These are phyloP conservation scores for Miniopterus natalensis DNA, from an alignment of 2,113 vertebrate genomes.

Conservation along the genomic window DNA sequence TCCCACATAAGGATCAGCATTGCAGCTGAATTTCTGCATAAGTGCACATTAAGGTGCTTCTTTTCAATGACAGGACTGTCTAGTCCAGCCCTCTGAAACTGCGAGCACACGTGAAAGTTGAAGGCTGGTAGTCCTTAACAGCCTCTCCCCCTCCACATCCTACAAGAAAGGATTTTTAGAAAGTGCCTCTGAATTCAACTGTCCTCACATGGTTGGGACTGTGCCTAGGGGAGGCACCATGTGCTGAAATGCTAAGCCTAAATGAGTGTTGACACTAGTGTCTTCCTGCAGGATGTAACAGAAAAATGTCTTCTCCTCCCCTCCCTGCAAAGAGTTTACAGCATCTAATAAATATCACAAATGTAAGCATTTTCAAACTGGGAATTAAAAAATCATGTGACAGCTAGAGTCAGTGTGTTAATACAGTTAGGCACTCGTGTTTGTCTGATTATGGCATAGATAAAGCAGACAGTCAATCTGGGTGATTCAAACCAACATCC, in stretches of 20 bases:
- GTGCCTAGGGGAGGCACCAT: neutral
- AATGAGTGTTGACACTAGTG: neutral
- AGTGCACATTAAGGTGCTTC: constrained; percentile 6
- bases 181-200: constrained; percentile 9
- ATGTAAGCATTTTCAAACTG: constrained; percentile 48
- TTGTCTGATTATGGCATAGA: neutral
- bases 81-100: constrained; percentile 15
- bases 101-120: neutral
- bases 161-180: neutral
- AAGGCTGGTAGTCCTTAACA: neutral
- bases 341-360: constrained; percentile 20
- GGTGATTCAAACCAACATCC: neutral
- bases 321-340: neutral
- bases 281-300: neutral
- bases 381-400: neutral
- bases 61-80: neutral
- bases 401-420: constrained; percentile 28
- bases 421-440: neutral
- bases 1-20: neutral
- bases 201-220: neutral
- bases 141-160: neutral
- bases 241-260: constrained; percentile 41
- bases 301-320: neutral
- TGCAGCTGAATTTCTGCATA: constrained; percentile 1
- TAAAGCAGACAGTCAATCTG: neutral